These are phyloP conservation scores for Pedionomus torquatus DNA, from an alignment of 2,113 vertebrate species.

Conservation along the genomic window DNA sequence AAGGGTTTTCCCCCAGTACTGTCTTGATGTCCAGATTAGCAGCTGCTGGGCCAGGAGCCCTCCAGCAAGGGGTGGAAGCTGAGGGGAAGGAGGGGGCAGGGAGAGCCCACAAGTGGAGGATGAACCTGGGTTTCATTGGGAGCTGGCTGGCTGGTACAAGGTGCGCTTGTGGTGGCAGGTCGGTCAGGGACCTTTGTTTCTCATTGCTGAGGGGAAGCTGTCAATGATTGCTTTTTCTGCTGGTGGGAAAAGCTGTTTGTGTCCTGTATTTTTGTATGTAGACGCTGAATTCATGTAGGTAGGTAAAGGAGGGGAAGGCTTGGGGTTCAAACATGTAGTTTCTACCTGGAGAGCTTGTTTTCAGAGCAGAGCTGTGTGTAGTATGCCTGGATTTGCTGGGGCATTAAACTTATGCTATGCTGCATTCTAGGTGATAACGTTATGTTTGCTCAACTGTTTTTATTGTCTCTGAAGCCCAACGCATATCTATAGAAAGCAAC, in stretches of 20 bases:
- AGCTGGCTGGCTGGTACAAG: too few relatives aligned
- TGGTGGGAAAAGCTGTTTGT: neutral
- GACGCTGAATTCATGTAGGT: neutral
- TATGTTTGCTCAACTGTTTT: neutral
- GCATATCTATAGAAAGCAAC: neutral
- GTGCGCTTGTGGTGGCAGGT: fast-evolving
- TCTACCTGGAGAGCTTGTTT: fast-evolving
- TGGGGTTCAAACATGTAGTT: fast-evolving
- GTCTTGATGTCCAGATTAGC: neutral
- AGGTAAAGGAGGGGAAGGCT: neutral
- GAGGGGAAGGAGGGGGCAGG: neutral
- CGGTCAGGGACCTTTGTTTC: fast-evolving
- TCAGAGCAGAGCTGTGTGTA: neutral
- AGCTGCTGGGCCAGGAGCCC: too few relatives aligned
- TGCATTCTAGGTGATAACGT: neutral
- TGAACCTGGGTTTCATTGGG: neutral
- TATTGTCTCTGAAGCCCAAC: neutral
- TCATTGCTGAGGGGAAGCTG: fast-evolving
- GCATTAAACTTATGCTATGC: fast-evolving
- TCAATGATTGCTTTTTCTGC: neutral
- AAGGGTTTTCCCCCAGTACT: neutral
- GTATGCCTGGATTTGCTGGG: fast-evolving
- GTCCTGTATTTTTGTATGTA: neutral
- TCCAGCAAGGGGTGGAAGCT: neutral
- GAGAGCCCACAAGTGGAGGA: neutral